Evolutionary conservation across 2,113 vertebrate species (phyloP).

Genomic region (Actenoides hombroni): DNA sequence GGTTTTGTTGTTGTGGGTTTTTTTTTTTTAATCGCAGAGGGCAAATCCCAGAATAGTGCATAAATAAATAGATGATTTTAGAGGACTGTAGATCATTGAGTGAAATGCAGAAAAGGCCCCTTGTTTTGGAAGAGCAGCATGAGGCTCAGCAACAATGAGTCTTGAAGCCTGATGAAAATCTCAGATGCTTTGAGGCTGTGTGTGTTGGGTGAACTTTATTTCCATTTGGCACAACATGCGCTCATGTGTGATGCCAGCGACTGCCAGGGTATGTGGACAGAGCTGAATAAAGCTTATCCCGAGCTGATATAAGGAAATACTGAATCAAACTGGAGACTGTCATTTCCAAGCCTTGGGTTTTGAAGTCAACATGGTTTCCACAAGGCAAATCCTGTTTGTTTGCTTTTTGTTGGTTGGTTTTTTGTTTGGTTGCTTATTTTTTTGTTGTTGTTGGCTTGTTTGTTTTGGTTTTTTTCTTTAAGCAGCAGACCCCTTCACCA

Average conservation of each 20-base stretch:
- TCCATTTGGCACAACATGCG: conserved; percentile 48
- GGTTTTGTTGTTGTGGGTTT: neutral
- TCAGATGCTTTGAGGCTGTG: conserved; percentile 59
- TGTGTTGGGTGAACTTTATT: conserved; percentile 67
- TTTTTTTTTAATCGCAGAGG: conserved; percentile 34
- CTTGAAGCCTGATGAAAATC: conserved; percentile 57
- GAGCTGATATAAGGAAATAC: conserved; percentile 7
- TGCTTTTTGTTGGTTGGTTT: no score
- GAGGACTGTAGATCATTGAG: conserved; percentile 77
- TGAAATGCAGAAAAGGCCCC: conserved; percentile 69
- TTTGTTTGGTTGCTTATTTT: no score
- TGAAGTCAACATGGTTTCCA: neutral
- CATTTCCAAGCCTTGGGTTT: neutral
- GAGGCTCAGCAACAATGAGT: conserved; percentile 66
- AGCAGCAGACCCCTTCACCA: neutral
- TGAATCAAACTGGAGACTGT: neutral
- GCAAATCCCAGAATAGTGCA: conserved; percentile 62
- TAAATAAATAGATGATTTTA: conserved; percentile 74
- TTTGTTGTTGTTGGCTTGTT: no score
- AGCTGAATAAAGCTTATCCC: conserved; percentile 45
- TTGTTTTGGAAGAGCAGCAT: conserved; percentile 71
- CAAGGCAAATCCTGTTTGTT: neutral
- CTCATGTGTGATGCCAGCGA: conserved; percentile 46
- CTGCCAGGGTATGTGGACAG: conserved; percentile 30
- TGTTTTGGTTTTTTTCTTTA: neutral